These are phyloP conservation scores for Bhutanitis thaidina DNA, from an alignment of 2,888 invertebrate genomes.

Conservation along the genomic window DNA sequence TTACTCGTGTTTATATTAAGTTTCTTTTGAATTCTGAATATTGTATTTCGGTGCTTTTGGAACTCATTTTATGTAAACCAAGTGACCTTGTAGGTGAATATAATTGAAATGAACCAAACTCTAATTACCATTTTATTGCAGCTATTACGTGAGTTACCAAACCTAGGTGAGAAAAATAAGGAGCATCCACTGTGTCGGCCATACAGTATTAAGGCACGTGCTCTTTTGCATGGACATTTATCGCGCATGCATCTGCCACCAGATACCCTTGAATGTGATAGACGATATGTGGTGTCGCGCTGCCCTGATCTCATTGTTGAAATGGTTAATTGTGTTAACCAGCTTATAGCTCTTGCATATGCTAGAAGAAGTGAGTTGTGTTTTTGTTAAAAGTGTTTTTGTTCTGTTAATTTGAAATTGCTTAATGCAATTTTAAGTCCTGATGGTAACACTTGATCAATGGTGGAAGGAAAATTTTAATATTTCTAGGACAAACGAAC, in stretches of 20 bases:
- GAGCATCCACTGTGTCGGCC: constrained; percentile 95
- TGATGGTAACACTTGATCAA: too few species aligned
- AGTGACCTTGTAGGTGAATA: too few species aligned
- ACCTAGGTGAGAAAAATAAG: constrained; percentile 97
- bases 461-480: too few species aligned
- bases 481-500: too few species aligned
- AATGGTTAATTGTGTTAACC: constrained; percentile 97
- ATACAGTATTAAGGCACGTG: constrained; percentile 96
- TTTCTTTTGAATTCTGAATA: too few species aligned
- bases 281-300: constrained; percentile 91
- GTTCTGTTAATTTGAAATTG: too few species aligned
- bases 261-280: constrained; percentile 90
- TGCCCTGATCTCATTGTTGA: constrained; percentile 97
- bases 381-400: background rate
- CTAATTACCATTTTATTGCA: constrained; percentile 42
- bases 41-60: too few species aligned
- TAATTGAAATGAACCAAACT: too few species aligned
- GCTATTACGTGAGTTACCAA: constrained; percentile 94
- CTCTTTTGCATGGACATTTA: constrained; percentile 97
- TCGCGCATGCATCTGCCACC: constrained; percentile 89
- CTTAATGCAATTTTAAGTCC: too few species aligned
- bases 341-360: constrained; percentile 94
- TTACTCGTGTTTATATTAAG: too few species aligned
- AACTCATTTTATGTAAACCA: too few species aligned
- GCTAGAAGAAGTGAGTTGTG: constrained; percentile 88